Conservation (phyloP, 2,888 invertebrate species). For the Plemyria rubiginata region DNA sequence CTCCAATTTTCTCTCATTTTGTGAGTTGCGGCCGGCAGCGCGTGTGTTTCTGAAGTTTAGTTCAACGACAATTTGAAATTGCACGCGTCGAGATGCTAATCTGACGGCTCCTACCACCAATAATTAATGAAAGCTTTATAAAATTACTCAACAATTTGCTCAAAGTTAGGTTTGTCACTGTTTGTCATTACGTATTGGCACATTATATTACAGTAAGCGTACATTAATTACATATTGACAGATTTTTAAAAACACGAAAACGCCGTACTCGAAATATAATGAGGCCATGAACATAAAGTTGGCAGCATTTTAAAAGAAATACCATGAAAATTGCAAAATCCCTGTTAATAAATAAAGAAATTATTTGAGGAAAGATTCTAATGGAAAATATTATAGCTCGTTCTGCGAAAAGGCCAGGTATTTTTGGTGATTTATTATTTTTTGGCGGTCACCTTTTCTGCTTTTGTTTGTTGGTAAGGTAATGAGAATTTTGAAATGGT, state of each 20-base stretch:
- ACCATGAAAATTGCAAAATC: conserved; percentile 8
- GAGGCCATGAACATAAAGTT: conserved; percentile 3
- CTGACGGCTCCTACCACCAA: too few species aligned
- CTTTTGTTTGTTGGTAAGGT: conserved; percentile 43
- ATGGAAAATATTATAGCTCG: conserved; percentile 39
- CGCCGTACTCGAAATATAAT: not conserved
- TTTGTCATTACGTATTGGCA: too few species aligned
- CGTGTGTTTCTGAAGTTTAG: too few species aligned
- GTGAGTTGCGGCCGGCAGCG: too few species aligned
- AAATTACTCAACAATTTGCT: too few species aligned
- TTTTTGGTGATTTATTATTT: conserved; percentile 43
- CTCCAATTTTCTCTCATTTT: too few species aligned
- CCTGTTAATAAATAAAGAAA: conserved; percentile 29
- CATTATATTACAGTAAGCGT: too few species aligned
- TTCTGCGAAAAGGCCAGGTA: conserved; percentile 40
- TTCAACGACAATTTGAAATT: too few species aligned
- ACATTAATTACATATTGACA: too few species aligned
- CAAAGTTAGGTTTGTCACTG: too few species aligned
- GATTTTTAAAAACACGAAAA: not conserved
- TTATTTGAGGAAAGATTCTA: conserved; percentile 28
- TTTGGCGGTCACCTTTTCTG: conserved; percentile 41
- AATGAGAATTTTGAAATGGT: conserved; percentile 55
- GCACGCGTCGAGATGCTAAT: too few species aligned
- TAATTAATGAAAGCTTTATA: too few species aligned
- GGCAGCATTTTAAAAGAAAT: conserved; percentile 7